phyloP scores from a whole-genome alignment of 1,140 invertebrate genomes.

The Drosophila nigrodunni region DNA sequence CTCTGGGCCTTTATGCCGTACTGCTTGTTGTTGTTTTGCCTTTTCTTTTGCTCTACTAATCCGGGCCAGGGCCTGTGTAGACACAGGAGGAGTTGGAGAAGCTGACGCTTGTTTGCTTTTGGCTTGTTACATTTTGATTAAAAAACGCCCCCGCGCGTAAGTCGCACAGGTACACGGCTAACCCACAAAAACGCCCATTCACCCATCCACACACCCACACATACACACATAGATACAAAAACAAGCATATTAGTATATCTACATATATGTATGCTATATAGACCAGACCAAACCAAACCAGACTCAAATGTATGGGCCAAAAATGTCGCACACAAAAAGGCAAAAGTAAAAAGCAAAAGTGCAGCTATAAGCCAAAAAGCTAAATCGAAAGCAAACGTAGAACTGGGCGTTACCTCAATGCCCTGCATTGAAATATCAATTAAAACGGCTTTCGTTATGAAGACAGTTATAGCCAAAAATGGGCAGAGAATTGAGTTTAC shows the following conservation, averaged over 20 bases:
- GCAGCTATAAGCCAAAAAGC: constrained; percentile 40
- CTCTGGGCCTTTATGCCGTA: constrained; percentile 67
- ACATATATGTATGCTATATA: constrained; percentile 35
- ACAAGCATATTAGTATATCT: constrained; percentile 33
- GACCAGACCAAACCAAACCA: constrained; percentile 42
- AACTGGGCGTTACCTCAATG: constrained; percentile 46
- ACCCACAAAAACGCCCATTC: constrained; percentile 34
- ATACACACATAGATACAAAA: constrained; percentile 24
- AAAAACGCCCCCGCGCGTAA: constrained; percentile 81
- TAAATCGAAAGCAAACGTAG: constrained; percentile 29
- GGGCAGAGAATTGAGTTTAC: not conserved
- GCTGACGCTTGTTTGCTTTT: constrained; percentile 77
- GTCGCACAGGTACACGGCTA: constrained; percentile 52
- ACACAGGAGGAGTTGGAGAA: constrained; percentile 3
- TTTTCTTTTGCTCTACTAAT: constrained; percentile 77
- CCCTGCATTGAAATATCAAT: constrained; percentile 36
- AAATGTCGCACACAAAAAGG: constrained; percentile 61
- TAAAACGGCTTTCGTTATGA: constrained; percentile 4
- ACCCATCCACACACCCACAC: constrained; percentile 16
- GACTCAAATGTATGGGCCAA: constrained; percentile 70
- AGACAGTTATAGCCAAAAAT: constrained; percentile 14
- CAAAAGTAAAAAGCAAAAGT: constrained; percentile 57
- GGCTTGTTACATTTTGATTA: constrained; percentile 83
- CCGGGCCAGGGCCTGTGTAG: constrained; percentile 58
- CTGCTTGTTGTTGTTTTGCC: constrained; percentile 41